Percentiles rank a stretch among this genome's conserved stretches.
Evolutionary conservation across 1,140 invertebrate genomes (phyloP).

Genomic region (Andricus grossulariae): DNA sequence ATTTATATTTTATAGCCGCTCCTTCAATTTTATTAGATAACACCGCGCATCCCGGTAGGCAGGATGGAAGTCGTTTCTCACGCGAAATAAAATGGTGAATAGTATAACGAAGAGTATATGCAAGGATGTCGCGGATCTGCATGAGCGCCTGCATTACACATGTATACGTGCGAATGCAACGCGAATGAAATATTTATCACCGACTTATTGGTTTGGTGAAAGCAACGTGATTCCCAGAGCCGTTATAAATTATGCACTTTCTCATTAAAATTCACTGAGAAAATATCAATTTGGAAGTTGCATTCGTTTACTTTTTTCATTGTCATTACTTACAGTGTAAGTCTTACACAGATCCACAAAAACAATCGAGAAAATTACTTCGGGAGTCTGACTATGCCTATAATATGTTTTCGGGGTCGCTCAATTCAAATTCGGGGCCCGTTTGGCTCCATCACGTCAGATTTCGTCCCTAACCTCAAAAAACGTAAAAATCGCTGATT

Average conservation of each 20-base stretch:
- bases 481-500: no score
- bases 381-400: no score
- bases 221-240: constrained; percentile 50
- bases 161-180: constrained; percentile 53
- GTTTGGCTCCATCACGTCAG: no score
- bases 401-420: no score
- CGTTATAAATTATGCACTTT: constrained; percentile 43
- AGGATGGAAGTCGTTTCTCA: constrained; percentile 59
- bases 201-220: constrained; percentile 63
- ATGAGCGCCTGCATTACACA: constrained; percentile 56
- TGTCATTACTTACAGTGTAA: no score
- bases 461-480: no score
- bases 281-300: background rate
- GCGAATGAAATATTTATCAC: constrained; percentile 64
- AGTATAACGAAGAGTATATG: constrained; percentile 28
- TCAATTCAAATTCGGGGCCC: no score
- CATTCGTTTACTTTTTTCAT: background rate
- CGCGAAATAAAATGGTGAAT: constrained; percentile 57
- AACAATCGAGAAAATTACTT: no score
- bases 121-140: constrained; percentile 56
- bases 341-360: no score
- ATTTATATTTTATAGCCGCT: constrained; percentile 57
- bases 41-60: constrained; percentile 39
- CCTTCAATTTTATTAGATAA: constrained; percentile 52
- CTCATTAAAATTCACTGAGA: constrained; percentile 11